Percentiles rank a stretch among this genome's conserved stretches.
Evolutionary conservation across 2,888 invertebrate genomes (phyloP).

Genomic region (Cephus rjabovi): DNA sequence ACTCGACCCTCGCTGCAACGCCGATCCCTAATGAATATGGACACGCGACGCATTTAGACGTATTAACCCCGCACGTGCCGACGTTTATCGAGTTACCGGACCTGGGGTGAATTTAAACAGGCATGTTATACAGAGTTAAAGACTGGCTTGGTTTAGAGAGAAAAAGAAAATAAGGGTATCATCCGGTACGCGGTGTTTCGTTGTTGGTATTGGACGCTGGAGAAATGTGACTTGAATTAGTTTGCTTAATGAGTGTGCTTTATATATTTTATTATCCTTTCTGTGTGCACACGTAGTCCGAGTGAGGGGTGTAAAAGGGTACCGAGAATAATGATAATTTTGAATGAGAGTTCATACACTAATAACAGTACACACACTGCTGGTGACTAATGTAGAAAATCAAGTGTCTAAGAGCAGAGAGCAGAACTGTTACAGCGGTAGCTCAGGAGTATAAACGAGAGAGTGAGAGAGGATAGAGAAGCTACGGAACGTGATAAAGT

Average conservation of each 20-base stretch:
- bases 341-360: background rate
- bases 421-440: background rate
- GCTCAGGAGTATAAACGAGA: conserved; percentile 11
- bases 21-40: conserved; percentile 57
- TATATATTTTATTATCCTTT: background rate
- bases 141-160: background rate
- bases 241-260: background rate
- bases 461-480: conserved; percentile 9
- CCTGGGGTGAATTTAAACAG: background rate
- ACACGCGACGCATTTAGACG: conserved; percentile 60
- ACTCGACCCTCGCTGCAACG: background rate
- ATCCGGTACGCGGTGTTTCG: background rate
- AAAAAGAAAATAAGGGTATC: background rate
- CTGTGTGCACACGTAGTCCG: background rate
- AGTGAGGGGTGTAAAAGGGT: background rate
- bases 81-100: conserved; percentile 26
- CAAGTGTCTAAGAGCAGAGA: background rate
- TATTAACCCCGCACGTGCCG: conserved; percentile 49
- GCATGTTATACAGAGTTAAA: background rate
- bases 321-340: background rate
- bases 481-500: conserved; percentile 36
- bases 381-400: background rate
- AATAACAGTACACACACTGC: background rate
- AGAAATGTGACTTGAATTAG: background rate
- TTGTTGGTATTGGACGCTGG: background rate